Evolutionary conservation across 2,113 vertebrate species (phyloP).

Genomic region (Pseudonaja textilis): DNA sequence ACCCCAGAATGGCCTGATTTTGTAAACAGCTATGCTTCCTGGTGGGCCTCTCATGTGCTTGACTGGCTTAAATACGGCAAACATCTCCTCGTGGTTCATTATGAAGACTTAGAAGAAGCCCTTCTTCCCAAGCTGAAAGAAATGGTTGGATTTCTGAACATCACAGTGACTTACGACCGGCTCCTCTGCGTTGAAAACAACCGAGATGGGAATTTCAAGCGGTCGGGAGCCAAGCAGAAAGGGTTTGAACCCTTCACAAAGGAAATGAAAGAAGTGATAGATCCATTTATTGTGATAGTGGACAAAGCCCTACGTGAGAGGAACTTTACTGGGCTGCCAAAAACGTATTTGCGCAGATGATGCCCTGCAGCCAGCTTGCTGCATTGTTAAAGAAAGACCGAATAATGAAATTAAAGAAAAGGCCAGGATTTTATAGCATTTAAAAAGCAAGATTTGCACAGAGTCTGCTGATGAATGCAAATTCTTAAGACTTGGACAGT

Average conservation of each 20-base stretch:
- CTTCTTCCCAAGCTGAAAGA: slow-evolving; percentile 76
- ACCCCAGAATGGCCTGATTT: slow-evolving; percentile 85
- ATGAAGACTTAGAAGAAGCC: slow-evolving; percentile 77
- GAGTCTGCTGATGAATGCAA: slow-evolving; percentile 44
- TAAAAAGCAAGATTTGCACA: slow-evolving; percentile 14
- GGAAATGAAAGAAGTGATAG: slow-evolving; percentile 81
- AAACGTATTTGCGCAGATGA: slow-evolving; percentile 86
- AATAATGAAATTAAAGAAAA: not conserved
- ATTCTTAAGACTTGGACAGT: slow-evolving; percentile 25
- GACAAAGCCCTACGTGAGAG: slow-evolving; percentile 77
- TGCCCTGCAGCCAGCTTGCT: not conserved
- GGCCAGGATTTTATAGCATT: not conserved
- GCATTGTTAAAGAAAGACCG: not conserved
- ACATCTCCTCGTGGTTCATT: slow-evolving; percentile 79
- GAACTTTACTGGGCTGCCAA: slow-evolving; percentile 80
- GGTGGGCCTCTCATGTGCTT: slow-evolving; percentile 87
- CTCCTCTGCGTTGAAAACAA: slow-evolving; percentile 86
- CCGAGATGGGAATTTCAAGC: slow-evolving; percentile 84
- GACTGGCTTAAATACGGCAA: slow-evolving; percentile 84
- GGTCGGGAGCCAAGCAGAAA: slow-evolving; percentile 68
- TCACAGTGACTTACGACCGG: slow-evolving; percentile 74
- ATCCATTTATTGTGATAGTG: slow-evolving; percentile 80
- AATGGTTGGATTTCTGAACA: slow-evolving; percentile 80
- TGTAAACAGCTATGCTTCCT: slow-evolving; percentile 82
- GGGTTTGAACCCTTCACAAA: slow-evolving; percentile 81